A percentile compares a stretch with the other conserved stretches of the same genome.
Evolutionary conservation across 2,797 vertebrate species (phyloP).

Genomic region (Gymnopithys bicolor): DNA sequence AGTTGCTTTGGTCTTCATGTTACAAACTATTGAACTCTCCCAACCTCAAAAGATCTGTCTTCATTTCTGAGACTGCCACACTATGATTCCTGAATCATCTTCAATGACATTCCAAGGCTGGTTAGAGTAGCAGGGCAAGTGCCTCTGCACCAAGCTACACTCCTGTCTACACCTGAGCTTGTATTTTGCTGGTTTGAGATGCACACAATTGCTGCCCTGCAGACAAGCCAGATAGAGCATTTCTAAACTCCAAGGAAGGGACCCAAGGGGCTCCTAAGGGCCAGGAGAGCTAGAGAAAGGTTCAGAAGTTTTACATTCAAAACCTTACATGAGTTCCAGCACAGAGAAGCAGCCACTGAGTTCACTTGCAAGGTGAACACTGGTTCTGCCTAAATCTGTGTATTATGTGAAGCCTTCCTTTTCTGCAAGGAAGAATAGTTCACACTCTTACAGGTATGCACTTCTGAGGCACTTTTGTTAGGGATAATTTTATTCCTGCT

Average conservation of each 20-base stretch:
- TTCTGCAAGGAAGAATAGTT: neutral
- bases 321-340: neutral
- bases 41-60: neutral
- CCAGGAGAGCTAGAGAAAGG: neutral
- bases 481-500: neutral
- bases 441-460: fast-evolving
- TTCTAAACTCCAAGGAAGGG: neutral
- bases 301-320: neutral
- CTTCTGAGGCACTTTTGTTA: neutral
- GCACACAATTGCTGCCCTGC: neutral
- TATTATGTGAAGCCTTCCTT: neutral
- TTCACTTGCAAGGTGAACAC: neutral
- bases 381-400: neutral
- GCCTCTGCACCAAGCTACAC: neutral
- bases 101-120: neutral
- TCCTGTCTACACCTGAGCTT: neutral
- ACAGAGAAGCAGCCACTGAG: neutral
- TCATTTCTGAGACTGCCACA: neutral
- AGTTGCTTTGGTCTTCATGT: neutral
- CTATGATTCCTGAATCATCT: neutral
- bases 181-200: fast-evolving
- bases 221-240: neutral
- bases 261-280: neutral
- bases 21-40: neutral
- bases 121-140: neutral